Conservation (phyloP, 2,113 vertebrate genomes). For the Labeo catla region DNA sequence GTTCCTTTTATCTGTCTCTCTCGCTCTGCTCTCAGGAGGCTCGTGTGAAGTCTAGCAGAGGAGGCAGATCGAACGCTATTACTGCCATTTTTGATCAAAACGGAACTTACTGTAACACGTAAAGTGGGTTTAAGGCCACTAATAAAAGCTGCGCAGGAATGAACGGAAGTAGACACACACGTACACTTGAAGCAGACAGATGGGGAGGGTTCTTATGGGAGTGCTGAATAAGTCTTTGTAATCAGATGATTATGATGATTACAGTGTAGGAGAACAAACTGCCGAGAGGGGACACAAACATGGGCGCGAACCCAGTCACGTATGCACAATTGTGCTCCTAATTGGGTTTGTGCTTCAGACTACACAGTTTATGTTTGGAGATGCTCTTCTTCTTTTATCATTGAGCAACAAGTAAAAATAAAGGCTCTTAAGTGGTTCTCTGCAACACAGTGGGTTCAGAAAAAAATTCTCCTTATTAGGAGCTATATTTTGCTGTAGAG, state of each 20-base stretch:
- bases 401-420: background rate
- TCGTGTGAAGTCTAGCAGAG: background rate
- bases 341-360: slow-evolving; percentile 26
- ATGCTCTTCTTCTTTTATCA: slow-evolving; percentile 4
- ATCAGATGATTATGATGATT: slow-evolving; percentile 56
- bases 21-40: slow-evolving; percentile 19
- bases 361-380: slow-evolving; percentile 7
- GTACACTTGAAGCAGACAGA: slow-evolving; percentile 19
- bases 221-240: slow-evolving; percentile 48
- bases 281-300: slow-evolving; percentile 34
- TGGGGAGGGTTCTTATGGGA: slow-evolving; percentile 27
- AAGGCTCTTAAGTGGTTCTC: background rate
- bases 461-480: background rate
- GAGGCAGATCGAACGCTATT: slow-evolving; percentile 11
- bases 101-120: background rate
- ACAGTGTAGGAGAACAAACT: slow-evolving; percentile 39
- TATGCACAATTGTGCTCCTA: slow-evolving; percentile 19
- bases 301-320: background rate
- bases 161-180: slow-evolving; percentile 6
- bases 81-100: slow-evolving; percentile 7
- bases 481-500: background rate
- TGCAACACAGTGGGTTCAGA: background rate
- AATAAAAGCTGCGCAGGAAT: background rate
- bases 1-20: slow-evolving; percentile 34
- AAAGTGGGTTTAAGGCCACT: background rate